Evolutionary conservation across 2,888 invertebrate genomes (phyloP).

Genomic region (Luperina testacea): DNA sequence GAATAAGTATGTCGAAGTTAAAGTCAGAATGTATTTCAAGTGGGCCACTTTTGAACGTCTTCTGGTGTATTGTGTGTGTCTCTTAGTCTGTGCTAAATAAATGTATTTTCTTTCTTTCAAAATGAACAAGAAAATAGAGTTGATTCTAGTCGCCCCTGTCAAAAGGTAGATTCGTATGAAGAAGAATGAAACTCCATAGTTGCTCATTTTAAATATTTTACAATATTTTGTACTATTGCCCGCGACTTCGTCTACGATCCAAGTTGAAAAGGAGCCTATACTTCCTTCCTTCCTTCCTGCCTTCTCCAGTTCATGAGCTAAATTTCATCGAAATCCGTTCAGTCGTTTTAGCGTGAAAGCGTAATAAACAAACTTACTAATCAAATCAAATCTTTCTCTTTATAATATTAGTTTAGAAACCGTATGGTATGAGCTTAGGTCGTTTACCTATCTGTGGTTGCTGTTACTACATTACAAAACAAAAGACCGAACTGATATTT

Average conservation of each 20-base stretch:
- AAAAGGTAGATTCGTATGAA: neutral
- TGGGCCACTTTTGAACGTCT: neutral
- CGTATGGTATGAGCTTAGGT: neutral
- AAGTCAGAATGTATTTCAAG: neutral
- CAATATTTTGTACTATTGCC: neutral
- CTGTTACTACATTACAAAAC: neutral
- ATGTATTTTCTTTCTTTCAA: no score
- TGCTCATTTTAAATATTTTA: neutral
- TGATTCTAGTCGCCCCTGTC: neutral
- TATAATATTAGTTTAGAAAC: neutral
- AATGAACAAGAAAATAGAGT: neutral
- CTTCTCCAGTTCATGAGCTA: no score
- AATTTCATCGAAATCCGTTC: no score
- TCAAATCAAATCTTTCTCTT: no score
- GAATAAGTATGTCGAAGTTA: neutral
- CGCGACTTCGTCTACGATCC: no score
- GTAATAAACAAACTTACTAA: no score
- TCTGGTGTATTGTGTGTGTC: no score
- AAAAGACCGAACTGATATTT: conserved; percentile 7
- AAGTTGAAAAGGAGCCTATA: no score
- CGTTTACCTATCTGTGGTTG: neutral
- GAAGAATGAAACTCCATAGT: neutral
- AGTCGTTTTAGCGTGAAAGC: no score
- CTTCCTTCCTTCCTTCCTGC: no score
- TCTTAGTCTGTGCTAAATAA: no score